phyloP scores from a whole-genome alignment of 2,113 vertebrate species.

The Lasiurus borealis region DNA sequence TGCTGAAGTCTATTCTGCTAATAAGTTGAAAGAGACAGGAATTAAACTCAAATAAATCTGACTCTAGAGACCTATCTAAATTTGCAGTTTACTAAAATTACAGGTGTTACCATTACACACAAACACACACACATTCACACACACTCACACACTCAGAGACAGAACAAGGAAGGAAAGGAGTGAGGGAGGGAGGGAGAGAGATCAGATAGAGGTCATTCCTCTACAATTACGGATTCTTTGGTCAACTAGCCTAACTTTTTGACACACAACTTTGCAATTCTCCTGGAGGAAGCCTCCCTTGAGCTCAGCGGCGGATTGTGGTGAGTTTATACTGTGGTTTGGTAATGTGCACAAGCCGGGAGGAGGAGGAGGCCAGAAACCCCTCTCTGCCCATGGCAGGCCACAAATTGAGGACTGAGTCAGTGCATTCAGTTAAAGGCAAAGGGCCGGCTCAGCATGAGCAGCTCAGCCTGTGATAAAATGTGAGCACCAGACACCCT shows the following conservation, averaged over 20 bases:
- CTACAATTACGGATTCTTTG: not conserved
- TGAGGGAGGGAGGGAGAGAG: not conserved
- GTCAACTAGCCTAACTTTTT: conserved; percentile 42
- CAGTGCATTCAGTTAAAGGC: conserved; percentile 8
- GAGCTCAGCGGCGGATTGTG: not conserved
- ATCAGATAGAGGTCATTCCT: not conserved
- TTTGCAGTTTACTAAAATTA: not conserved
- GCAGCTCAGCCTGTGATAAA: not conserved
- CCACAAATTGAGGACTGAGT: conserved; percentile 72
- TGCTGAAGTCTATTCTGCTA: not conserved
- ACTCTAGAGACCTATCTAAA: not conserved
- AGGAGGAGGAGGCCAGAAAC: conserved; percentile 69
- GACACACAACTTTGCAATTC: not conserved
- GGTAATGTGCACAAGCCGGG: conserved; percentile 34
- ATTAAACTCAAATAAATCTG: conserved; percentile 16
- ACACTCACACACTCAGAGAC: not conserved
- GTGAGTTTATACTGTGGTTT: conserved; percentile 67
- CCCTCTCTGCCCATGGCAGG: conserved; percentile 50
- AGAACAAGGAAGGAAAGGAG: not conserved
- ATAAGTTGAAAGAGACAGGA: not conserved
- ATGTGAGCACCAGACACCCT: conserved; percentile 15
- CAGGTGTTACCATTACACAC: not conserved
- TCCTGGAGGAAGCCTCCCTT: not conserved
- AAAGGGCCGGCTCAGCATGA: conserved; percentile 20
- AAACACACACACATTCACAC: not conserved